Evolutionary conservation across 2,797 vertebrate genomes (phyloP), one percentile per base, ranked within the genome.

Genomic region (Aldrovandia affinis): DNA sequence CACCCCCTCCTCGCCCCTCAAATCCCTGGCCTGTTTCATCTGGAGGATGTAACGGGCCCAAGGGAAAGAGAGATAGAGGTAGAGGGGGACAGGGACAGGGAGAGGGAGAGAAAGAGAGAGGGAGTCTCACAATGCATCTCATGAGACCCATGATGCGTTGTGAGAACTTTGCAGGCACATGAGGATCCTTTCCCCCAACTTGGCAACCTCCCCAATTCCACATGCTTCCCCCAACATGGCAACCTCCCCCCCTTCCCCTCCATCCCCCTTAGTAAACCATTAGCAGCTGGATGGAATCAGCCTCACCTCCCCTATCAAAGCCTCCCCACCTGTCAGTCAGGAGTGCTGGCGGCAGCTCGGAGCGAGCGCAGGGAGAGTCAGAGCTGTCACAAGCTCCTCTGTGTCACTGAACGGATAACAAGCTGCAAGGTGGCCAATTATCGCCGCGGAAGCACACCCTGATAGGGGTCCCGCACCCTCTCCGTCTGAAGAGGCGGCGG

Each of bases 241-340:
- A 77, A 59, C 61, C 39, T 8, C 54, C 28, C 20, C 42, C 39
- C 18, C 73, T n/a, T 9, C 18, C 73, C 12, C 18, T 20, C 55
- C 73, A 25, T 77, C 25, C 70, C 84, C 80, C 80, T 28, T 20
- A 1, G 80, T 61, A 77, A 47, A 77, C 83, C 68, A 81, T 81
- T 85, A 80, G 68, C 80, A 85, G 54, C 65, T 80, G 80, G 55
- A 81, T 63, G 54, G 73, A 75, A 77, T 47, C 22, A 82, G 80
- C 42, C 73, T 73, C 89, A 88, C 88, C 85, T 89, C 86, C 83
- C 90, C 87, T 83, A 90, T 91, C 90, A 91, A 88, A 81, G 78
- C 81, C 83, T 88, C 87, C 89, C 90, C 92, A 92, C 86, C 87
- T 91, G 90, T 88, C 78, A 80, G 28, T 14, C 73, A 54, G 47